phyloP scores from a whole-genome alignment of 2,888 invertebrate genomes.

The Alsophila aescularia region DNA sequence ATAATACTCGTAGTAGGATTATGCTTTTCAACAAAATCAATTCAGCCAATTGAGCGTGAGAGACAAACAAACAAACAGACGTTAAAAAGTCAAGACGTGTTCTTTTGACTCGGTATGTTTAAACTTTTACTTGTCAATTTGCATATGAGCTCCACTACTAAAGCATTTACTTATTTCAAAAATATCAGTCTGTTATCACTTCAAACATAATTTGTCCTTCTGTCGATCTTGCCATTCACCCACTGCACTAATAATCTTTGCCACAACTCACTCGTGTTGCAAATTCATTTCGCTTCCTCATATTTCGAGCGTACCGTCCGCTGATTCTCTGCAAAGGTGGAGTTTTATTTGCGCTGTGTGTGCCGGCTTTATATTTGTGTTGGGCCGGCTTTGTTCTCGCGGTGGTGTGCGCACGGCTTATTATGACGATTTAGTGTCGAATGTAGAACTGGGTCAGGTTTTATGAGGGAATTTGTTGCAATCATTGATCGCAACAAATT shows the following conservation, averaged over 20 bases:
- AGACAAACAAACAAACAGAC: too few relatives aligned
- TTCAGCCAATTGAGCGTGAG: too few relatives aligned
- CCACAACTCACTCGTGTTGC: conserved; percentile 32
- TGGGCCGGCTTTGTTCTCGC: conserved; percentile 11
- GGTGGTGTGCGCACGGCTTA: conserved; percentile 8
- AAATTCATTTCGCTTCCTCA: conserved; percentile 39
- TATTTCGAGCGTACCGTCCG: conserved; percentile 29
- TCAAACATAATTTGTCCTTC: not conserved
- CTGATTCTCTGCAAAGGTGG: conserved; percentile 30
- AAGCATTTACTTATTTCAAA: too few relatives aligned
- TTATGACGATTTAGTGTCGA: conserved; percentile 18
- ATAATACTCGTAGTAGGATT: too few relatives aligned
- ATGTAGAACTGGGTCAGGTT: conserved; percentile 6
- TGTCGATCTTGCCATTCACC: not conserved
- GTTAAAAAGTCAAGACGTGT: too few relatives aligned
- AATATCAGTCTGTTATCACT: too few relatives aligned
- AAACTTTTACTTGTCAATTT: too few relatives aligned
- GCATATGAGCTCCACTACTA: too few relatives aligned
- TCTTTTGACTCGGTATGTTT: too few relatives aligned
- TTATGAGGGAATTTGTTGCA: too few relatives aligned
- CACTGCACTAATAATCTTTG: conserved; percentile 28
- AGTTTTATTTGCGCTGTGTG: conserved; percentile 26
- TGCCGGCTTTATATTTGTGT: conserved; percentile 19
- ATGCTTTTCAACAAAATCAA: too few relatives aligned
- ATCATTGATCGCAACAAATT: too few relatives aligned